Base-by-base conservation (phyloP, 2,797 vertebrate genomes). In the Triplophysa yarkandensis region DNA sequence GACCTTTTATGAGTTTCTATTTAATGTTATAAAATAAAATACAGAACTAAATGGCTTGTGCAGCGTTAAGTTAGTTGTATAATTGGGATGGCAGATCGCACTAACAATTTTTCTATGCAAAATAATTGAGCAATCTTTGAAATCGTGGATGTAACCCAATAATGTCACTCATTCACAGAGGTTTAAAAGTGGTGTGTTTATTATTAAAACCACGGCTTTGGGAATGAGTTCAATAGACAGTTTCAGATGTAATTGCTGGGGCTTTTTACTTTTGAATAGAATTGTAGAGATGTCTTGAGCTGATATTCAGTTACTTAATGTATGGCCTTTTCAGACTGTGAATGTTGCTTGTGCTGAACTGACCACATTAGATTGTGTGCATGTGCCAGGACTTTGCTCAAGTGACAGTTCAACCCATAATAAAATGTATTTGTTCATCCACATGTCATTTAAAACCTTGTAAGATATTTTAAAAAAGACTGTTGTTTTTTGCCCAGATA, bases 31-130 rank as follows among this genome's bases (percentile, higher is more conserved):
- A 43, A 32, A 63, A 6, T 65, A n/a, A 44, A 67, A 44, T 28
- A 48, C 9, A 11, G 39, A 14, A 1, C 17, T 13, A 34, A 58
- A 27, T 48, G 28, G 10, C 11, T 74, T n/a, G 6, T 66, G 62
- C 63, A 8, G 9, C 48, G 3, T 19, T 9, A 62, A 36, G 34
- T 66, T 66, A 44, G 36, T 10, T 3, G 16, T 30, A 25, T 74
- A 66, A 74, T 66, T 74, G 46, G 57, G 39, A 66, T 28, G 14
- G 28, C 52, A 19, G 71, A 41, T 36, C 52, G 44, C 30, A 57
- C n/a, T 10, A 74, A 36, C n/a, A 52, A 64, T 39, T 39, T 65
- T 74, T 66, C 39, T 66, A 19, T 58, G 21, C 23, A 39, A 74
- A 46, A 19, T 67, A 67, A 67, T 74, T 36, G 6, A 23, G 21